phyloP scores from a whole-genome alignment of 2,113 vertebrate genomes.

The Catharus minimus region DNA sequence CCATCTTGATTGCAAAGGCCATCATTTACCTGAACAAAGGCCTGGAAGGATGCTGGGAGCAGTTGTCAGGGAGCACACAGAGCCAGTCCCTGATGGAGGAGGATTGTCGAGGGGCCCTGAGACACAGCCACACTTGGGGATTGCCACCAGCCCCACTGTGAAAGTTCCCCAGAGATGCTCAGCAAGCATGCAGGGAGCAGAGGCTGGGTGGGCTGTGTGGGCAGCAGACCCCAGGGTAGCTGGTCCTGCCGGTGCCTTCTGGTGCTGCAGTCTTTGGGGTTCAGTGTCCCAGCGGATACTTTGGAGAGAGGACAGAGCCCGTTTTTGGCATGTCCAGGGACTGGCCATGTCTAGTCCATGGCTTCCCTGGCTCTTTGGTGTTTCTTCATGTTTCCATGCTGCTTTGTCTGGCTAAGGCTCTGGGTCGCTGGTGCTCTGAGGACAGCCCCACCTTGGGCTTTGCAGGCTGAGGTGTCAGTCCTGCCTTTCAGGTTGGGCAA shows the following conservation, averaged over 20 bases:
- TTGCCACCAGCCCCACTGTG: background rate
- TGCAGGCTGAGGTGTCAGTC: background rate
- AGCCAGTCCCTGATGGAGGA: background rate
- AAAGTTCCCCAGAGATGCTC: background rate
- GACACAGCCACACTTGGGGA: background rate
- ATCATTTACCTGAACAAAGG: slow-evolving; percentile 55
- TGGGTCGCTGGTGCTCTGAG: background rate
- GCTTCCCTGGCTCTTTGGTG: background rate
- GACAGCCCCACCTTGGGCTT: background rate
- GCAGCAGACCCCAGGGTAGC: background rate
- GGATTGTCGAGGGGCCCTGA: background rate
- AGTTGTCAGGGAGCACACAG: background rate
- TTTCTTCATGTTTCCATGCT: background rate
- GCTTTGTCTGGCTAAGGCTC: background rate
- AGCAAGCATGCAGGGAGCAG: accelerated
- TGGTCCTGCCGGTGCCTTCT: background rate
- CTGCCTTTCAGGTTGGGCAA: background rate
- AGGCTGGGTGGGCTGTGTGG: background rate
- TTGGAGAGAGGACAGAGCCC: background rate
- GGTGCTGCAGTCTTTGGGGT: background rate
- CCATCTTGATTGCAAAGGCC: slow-evolving; percentile 24
- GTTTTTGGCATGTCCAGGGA: background rate
- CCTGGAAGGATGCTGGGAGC: background rate
- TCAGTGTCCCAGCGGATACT: background rate
- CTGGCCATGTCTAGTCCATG: accelerated